Evolutionary conservation across 2,888 invertebrate species (phyloP).

Genomic region (Thelaira solivaga): DNA sequence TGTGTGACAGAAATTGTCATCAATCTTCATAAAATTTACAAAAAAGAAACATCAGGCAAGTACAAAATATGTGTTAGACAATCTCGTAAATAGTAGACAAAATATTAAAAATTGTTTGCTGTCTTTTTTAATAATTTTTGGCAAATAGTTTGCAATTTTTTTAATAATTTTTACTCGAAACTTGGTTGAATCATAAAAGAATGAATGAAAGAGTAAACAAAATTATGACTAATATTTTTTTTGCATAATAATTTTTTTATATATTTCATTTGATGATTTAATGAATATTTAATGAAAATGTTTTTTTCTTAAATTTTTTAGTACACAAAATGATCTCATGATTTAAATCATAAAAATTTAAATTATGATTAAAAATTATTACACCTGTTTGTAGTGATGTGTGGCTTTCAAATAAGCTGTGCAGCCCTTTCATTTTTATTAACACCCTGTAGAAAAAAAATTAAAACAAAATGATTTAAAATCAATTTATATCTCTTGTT

Average conservation of each 20-base stretch:
- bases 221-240: constrained; percentile 30
- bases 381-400: no score
- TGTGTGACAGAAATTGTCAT: constrained; percentile 46
- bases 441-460: background rate
- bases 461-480: background rate
- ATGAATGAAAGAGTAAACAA: constrained; percentile 19
- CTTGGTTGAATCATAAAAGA: constrained; percentile 21
- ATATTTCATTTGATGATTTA: no score
- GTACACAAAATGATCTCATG: constrained; percentile 36
- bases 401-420: no score
- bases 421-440: constrained; percentile 4
- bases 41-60: background rate
- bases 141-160: constrained; percentile 7
- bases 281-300: background rate
- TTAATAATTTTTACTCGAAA: background rate
- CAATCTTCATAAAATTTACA: constrained; percentile 24
- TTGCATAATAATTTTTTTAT: no score
- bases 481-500: background rate
- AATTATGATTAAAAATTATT: no score
- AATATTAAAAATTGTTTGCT: constrained; percentile 4
- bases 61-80: constrained; percentile 49
- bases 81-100: constrained; percentile 39
- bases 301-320: background rate
- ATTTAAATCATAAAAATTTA: background rate
- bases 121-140: constrained; percentile 19